Conservation (phyloP, 1,140 invertebrate species). For the Drosophila elegans region DNA sequence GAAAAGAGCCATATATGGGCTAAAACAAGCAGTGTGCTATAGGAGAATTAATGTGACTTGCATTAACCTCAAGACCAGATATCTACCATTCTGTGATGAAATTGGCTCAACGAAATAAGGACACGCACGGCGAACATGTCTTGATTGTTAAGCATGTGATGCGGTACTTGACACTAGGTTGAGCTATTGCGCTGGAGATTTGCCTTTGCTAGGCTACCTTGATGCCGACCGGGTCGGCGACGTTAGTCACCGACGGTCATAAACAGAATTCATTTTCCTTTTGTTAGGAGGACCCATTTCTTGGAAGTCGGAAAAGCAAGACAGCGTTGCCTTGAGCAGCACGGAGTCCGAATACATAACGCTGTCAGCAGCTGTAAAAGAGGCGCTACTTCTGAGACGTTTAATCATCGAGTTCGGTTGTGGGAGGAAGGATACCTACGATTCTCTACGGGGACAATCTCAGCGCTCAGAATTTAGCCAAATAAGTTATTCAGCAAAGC, state of each 20-base stretch:
- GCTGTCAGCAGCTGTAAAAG: conserved; percentile 46
- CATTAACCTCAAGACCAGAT: conserved; percentile 7
- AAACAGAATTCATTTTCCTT: conserved; percentile 54
- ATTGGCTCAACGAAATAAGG: conserved; percentile 6
- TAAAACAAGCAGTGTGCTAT: conserved; percentile 20
- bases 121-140: conserved; percentile 6
- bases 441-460: too few species aligned
- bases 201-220: background rate
- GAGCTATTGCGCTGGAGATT: background rate
- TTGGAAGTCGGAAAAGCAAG: conserved; percentile 79
- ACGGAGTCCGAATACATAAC: conserved; percentile 81
- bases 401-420: too few species aligned
- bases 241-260: conserved; percentile 62
- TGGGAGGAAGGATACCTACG: too few species aligned
- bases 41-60: conserved; percentile 4
- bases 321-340: conserved; percentile 61
- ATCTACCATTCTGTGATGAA: conserved; percentile 4
- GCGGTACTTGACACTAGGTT: conserved; percentile 3
- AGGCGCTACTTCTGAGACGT: conserved; percentile 20
- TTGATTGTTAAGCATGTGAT: background rate
- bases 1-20: conserved; percentile 32
- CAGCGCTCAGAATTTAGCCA: too few species aligned
- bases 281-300: conserved; percentile 45
- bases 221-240: conserved; percentile 81
- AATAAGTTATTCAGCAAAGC: too few species aligned